Evolutionary conservation across 2,888 invertebrate species (phyloP), one percentile per base, ranked within the genome.

Genomic region (Crepidodera aurea): DNA sequence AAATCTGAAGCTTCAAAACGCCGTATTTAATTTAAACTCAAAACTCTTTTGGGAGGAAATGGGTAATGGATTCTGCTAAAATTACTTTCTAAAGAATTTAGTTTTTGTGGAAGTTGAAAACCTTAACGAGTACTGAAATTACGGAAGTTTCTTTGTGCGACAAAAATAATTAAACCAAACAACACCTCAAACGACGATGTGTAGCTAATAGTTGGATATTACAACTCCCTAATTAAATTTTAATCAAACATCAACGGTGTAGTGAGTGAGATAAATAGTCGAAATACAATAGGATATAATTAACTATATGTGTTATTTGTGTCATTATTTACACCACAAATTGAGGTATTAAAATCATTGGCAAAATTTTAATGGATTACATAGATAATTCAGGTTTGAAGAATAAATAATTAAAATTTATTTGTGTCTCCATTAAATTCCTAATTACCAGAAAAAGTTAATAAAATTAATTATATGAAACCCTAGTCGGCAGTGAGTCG

Each of bases 161-260:
- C 37, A 37, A 37, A 37, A 40, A 40, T 40, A 40, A 40, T 40
- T 40, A 40, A 40, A 40, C 40, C 40, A 15, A 16, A 13, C 40
- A 40, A 16, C 18, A 40, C 18, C 32, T 5, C 10, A n/a, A 32
- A 32, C 6, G 22, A 22, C 6, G 22, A 4, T 13, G 10, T 18
- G 40, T 13, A 7, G 12, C 40, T 40, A 40, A 12, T 40, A 40
- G 37, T 37, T 4, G 2, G 1, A 7, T 18, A 40, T 16, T 37
- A 37, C 13, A 18, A 3, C n/a, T 40, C 18, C 3, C 16, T 40
- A 40, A 40, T 40, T 40, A 40, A 40, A 40, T 40, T 40, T 18
- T 40, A 40, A 40, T 40, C 7, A 18, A 18, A 40, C 34, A 8
- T 29, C 37, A 37, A 37, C 12, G 15, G 13, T 37, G 32, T 32